Conservation (phyloP, 2,888 invertebrate genomes). For the Himalopsyche kuldschensis region DNA sequence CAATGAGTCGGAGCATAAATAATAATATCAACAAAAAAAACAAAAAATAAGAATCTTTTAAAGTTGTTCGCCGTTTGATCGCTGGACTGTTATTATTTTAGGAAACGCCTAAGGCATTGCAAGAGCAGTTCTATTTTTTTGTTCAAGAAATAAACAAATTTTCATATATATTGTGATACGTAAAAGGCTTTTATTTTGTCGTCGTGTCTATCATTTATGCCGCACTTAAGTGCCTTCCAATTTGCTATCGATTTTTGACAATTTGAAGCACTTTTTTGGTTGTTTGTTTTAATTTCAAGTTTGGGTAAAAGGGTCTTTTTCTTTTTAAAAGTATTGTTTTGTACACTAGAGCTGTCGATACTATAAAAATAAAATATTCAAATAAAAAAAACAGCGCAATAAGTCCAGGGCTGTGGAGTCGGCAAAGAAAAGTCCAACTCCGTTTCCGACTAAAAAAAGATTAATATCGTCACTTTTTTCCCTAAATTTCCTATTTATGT, state of each 20-base stretch:
- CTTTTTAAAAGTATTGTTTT: too few species aligned
- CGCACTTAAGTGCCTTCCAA: neutral
- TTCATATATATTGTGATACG: slow-evolving; percentile 15
- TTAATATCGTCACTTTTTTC: too few species aligned
- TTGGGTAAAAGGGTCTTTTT: neutral
- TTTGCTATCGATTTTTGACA: neutral
- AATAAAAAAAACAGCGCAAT: too few species aligned
- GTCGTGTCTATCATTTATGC: neutral
- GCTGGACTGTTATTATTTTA: slow-evolving; percentile 38
- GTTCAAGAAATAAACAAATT: slow-evolving; percentile 12
- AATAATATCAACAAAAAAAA: neutral
- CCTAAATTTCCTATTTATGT: too few species aligned
- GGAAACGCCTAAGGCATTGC: slow-evolving; percentile 28
- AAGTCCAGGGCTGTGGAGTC: too few species aligned
- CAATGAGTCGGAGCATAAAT: slow-evolving; percentile 19
- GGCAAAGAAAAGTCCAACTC: too few species aligned
- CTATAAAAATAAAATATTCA: too few species aligned
- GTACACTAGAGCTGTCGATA: too few species aligned
- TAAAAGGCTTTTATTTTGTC: neutral
- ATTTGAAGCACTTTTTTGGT: neutral
- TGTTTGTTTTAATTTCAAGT: neutral
- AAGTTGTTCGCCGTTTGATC: slow-evolving; percentile 30
- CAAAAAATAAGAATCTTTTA: neutral
- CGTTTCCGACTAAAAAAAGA: too few species aligned
- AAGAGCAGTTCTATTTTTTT: slow-evolving; percentile 28